Base-by-base conservation (phyloP, 2,888 invertebrate genomes). In the Cecidostiba fungosa region DNA sequence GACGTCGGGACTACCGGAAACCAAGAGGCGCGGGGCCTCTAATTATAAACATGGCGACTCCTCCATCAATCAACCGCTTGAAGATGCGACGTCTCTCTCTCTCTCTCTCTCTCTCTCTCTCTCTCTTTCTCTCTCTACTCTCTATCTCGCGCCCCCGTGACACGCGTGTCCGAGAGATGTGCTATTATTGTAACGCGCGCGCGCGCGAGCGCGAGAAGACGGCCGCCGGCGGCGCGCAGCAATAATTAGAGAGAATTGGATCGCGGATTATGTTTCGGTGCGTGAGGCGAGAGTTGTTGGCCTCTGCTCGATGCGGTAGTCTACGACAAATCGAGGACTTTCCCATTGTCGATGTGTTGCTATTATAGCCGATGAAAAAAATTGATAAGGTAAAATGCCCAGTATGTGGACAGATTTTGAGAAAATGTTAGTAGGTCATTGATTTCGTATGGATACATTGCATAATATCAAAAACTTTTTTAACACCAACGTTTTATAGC, bases 1-100 rank as follows among this genome's bases (percentile, higher is more conserved):
- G 72, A 50, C 47, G 76, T 77, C 78, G 86, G 78, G 87, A 89
- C 70, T 32, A 70, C 90, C 91, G 91, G 92, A 92, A 92, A 91
- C 89, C 81, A n/a, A 66, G 43, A 36, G 32, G 73, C 83, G 77
- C 78, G 80, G 89, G 88, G 89, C 87, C 91, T 92, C 92, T 93
- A 93, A 93, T 93, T 93, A 92, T 92, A 92, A 93, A 91, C 92
- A 90, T 91, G 90, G 91, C 90, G 91, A 91, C 92, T 92, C 90
- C 91, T 91, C 92, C 92, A 91, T 93, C 92, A 92, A 92, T 92
- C 92, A 92, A 91, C 85, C 89, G 85, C 89, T 86, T 84, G 84
- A 89, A 88, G 89, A 90, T 88, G 89, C 89, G 86, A 87, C 86
- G 82, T 77, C 76, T 85, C 81, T 81, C 39, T 85, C 39, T 80